Percentiles rank a stretch among this genome's conserved stretches.
phyloP scores from a whole-genome alignment of 2,888 invertebrate species.

The Uloborus plumipes region DNA sequence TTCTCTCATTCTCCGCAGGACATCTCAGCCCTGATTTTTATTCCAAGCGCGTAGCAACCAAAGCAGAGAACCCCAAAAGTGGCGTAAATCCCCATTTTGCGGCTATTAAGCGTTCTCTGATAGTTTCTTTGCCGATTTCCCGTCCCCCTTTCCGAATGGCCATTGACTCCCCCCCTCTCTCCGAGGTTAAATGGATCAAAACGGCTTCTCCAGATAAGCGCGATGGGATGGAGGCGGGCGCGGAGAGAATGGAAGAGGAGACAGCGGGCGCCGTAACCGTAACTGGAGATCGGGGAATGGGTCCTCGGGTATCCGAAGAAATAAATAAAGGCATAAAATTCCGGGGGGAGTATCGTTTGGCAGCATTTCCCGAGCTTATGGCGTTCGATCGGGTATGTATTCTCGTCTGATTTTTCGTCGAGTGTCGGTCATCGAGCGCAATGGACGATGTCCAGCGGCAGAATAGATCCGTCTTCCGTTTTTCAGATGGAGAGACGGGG shows the following conservation, averaged over 20 bases:
- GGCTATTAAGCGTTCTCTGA: slow-evolving; percentile 46
- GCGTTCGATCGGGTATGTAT: slow-evolving; percentile 48
- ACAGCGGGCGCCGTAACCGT: slow-evolving; percentile 40
- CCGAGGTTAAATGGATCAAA: slow-evolving; percentile 61
- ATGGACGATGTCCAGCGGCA: not conserved
- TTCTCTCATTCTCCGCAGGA: not conserved
- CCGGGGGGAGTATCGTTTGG: slow-evolving; percentile 1
- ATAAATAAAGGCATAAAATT: slow-evolving; percentile 55
- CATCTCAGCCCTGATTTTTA: slow-evolving; percentile 19
- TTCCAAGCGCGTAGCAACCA: slow-evolving; percentile 18
- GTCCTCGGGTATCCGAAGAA: slow-evolving; percentile 28
- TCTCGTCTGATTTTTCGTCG: slow-evolving; percentile 55
- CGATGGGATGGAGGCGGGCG: not conserved
- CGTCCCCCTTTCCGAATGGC: slow-evolving; percentile 20
- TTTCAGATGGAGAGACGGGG: not conserved
- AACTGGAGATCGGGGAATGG: slow-evolving; percentile 43
- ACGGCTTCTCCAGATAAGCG: slow-evolving; percentile 39
- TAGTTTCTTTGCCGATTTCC: slow-evolving; percentile 22
- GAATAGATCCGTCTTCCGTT: too few species aligned
- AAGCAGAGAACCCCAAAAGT: slow-evolving; percentile 9
- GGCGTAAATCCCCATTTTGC: slow-evolving; percentile 51
- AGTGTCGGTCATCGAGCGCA: slow-evolving; percentile 37
- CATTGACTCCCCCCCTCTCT: slow-evolving; percentile 16
- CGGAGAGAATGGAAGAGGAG: not conserved
- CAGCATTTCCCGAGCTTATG: slow-evolving; percentile 40